Base-by-base conservation (phyloP, 2,888 invertebrate genomes). In the Oligia strigilis region DNA sequence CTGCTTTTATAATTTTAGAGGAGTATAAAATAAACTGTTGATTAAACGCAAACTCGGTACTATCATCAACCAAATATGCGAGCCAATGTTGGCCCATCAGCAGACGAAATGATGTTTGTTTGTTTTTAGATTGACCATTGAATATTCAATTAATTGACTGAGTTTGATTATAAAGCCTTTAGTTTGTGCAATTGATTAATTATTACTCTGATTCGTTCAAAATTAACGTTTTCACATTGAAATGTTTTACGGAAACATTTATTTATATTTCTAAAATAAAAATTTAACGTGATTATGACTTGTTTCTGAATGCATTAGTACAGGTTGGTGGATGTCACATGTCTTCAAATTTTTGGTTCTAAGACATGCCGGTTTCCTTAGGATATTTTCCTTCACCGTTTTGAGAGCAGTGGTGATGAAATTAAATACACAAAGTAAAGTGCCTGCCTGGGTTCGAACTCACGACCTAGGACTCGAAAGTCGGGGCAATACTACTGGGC, bases 121-220 rank as follows among this genome's bases (percentile, higher is more conserved):
- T 77, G 69, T 77, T 23, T 75, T 43, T 43, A 43, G 64, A 75
- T 81, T 79, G 65, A 46, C 40, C 55, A 67, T 65, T 77, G 60
- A 83, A 86, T 75, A 77, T 81, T 78, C 49, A 69, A 62, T 69
- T 69, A 77, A 73, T 86, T 80, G 55, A 36, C 65, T 19, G 17
- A 36, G 78, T 29, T 72, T 80, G 36, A 74, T 83, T 58, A 36
- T 79, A 78, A 77, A 36, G 29, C 43, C 4, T 77, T 71, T 40
- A 71, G 14, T 58, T 75, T 9, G 43, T 46, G 66, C 9, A 55
- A 72, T 55, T 40, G 46, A 55, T 40, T 29, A 72, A 72, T 75
- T 58, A 40, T 70, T 40, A n/a, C 36, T 62, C 1, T 14, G 60
- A 79, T 46, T 72, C 13, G 5, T 72, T 58, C 2, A 52, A 29